phyloP scores from a whole-genome alignment of 2,113 vertebrate genomes.

The Amblyornis subalaris region DNA sequence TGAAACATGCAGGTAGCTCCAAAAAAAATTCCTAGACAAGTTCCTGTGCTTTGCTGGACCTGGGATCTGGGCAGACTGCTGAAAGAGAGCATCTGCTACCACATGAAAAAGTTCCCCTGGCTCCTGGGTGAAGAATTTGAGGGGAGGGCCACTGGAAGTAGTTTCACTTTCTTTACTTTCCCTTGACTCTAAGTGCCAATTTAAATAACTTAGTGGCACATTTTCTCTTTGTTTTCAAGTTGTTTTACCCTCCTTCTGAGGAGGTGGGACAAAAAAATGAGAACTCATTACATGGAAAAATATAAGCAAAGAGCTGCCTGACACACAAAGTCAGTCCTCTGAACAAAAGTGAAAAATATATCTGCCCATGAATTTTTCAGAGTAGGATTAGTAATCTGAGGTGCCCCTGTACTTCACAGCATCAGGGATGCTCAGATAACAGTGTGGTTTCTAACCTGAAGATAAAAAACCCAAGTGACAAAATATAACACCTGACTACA shows the following conservation, averaged over 20 bases:
- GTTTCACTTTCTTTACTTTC: background rate
- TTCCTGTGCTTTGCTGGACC: background rate
- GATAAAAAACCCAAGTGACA: background rate
- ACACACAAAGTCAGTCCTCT: background rate
- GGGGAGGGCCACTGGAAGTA: background rate
- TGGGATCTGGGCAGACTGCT: background rate
- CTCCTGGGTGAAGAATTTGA: background rate
- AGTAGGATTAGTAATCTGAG: background rate
- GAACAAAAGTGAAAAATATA: background rate
- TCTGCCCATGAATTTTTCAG: background rate
- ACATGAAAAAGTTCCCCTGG: background rate
- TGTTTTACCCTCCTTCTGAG: background rate
- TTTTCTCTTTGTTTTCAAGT: background rate
- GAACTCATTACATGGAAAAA: background rate
- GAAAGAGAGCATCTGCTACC: rapidly evolving
- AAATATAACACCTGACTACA: background rate
- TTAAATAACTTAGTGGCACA: background rate
- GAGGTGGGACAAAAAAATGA: background rate
- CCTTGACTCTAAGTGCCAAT: background rate
- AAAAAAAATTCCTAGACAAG: background rate
- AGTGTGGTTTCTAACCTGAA: background rate
- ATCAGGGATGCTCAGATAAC: background rate
- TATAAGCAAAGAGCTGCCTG: background rate
- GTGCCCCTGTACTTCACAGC: background rate
- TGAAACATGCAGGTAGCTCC: background rate